Conservation (phyloP, 2,113 vertebrate genomes). For the Ceyx cyanopectus region DNA sequence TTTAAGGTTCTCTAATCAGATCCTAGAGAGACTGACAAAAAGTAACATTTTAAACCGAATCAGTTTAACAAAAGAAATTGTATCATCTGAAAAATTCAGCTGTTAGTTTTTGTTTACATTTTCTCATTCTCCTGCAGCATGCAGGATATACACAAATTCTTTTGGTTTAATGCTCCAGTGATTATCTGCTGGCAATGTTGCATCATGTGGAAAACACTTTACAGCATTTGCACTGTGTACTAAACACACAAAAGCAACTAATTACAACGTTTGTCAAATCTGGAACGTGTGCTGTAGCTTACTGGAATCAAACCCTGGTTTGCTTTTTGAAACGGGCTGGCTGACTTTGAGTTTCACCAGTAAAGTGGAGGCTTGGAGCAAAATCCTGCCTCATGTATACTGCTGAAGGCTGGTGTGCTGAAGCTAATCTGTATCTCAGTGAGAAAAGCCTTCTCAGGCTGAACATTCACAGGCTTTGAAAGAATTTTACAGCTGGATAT, state of each 20-base stretch:
- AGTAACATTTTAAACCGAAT: conserved; percentile 15
- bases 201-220: conserved; percentile 58
- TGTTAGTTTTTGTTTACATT: conserved; percentile 60
- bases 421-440: not conserved
- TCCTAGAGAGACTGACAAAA: conserved; percentile 24
- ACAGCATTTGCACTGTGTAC: conserved; percentile 31
- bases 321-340: conserved; percentile 6
- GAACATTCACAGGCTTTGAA: conserved; percentile 45
- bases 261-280: conserved; percentile 41
- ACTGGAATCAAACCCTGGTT: conserved; percentile 7
- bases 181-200: conserved; percentile 62
- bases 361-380: not conserved
- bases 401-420: conserved; percentile 33
- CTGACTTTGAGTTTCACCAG: conserved; percentile 16
- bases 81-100: conserved; percentile 32
- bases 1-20: conserved; percentile 22
- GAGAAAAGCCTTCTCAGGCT: conserved; percentile 51
- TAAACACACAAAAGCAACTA: conserved; percentile 58
- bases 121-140: conserved; percentile 51
- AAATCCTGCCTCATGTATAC: not conserved
- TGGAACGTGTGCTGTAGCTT: not conserved
- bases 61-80: conserved; percentile 4
- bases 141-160: conserved; percentile 58
- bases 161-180: conserved; percentile 62
- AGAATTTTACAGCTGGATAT: conserved; percentile 67